phyloP scores from a whole-genome alignment of 2,797 vertebrate species.

The Zenarchopterus dispar region DNA sequence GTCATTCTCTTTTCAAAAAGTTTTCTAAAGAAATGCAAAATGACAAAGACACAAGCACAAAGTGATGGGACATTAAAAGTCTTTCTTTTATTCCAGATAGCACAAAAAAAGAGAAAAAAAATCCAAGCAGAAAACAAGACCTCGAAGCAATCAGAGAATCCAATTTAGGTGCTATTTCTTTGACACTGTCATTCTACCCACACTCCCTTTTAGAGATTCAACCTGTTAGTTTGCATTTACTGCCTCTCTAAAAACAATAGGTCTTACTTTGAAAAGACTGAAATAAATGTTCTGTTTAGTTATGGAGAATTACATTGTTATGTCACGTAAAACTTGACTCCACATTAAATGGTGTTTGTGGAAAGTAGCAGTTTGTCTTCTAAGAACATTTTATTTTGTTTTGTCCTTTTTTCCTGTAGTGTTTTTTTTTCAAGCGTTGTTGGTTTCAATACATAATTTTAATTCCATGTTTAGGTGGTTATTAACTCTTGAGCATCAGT shows the following conservation, averaged over 20 bases:
- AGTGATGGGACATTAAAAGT: slow-evolving; percentile 25
- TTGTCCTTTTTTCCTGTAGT: not conserved
- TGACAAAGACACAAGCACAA: slow-evolving; percentile 21
- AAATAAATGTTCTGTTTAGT: not conserved
- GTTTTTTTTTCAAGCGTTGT: not conserved
- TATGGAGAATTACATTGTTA: too few relatives aligned
- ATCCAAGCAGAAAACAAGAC: slow-evolving; percentile 5
- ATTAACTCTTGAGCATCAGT: slow-evolving; percentile 16
- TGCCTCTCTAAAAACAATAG: slow-evolving; percentile 2
- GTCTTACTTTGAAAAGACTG: not conserved
- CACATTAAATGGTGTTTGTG: not conserved
- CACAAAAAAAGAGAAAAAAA: too few relatives aligned
- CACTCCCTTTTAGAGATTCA: not conserved
- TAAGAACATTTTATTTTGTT: slow-evolving; percentile 8
- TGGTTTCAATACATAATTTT: slow-evolving; percentile 13
- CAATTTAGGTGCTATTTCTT: not conserved
- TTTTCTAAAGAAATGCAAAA: slow-evolving; percentile 39
- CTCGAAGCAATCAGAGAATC: slow-evolving; percentile 25
- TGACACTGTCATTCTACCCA: not conserved
- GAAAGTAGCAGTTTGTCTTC: slow-evolving; percentile 11
- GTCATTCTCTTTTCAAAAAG: slow-evolving; percentile 31
- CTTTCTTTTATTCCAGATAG: slow-evolving; percentile 16
- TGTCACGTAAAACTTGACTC: too few relatives aligned
- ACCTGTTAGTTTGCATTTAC: slow-evolving; percentile 1
- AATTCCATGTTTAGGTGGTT: not conserved